phyloP scores from a whole-genome alignment of 2,888 invertebrate species.

The Lepidonotus clava region DNA sequence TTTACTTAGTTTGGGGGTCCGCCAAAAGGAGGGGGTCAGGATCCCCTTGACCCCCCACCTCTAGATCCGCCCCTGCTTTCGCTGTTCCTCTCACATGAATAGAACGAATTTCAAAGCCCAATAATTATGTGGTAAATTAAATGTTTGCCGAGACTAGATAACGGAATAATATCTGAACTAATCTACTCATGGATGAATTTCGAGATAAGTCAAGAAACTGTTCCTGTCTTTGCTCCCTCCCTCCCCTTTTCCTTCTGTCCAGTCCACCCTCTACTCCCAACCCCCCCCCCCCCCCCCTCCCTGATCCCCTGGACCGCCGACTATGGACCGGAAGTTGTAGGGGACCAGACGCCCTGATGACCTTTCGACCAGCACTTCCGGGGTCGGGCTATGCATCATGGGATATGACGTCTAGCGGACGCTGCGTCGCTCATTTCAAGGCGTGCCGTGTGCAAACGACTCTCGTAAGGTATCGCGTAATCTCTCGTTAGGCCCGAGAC shows the following conservation, averaged over 20 bases:
- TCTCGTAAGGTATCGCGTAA: constrained; percentile 10
- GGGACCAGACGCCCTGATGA: constrained; percentile 1
- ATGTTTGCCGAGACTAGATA: no score
- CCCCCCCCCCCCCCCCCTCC: not conserved
- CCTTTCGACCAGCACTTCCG: not conserved
- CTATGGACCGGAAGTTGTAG: not conserved
- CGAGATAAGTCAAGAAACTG: no score
- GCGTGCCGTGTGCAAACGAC: not conserved
- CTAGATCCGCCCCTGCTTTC: no score
- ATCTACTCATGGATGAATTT: no score
- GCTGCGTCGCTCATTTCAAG: not conserved
- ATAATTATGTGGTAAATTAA: no score
- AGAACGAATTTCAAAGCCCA: no score
- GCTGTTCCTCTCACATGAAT: no score
- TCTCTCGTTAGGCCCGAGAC: constrained; percentile 18
- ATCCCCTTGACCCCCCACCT: no score
- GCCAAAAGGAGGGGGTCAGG: no score
- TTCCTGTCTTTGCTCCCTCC: not conserved
- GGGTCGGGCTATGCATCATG: not conserved
- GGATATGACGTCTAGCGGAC: not conserved
- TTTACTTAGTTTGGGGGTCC: no score
- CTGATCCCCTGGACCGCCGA: not conserved
- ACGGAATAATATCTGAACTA: no score
- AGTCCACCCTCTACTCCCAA: not conserved
- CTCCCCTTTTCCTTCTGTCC: not conserved